Evolutionary conservation across 2,113 vertebrate species (phyloP).

Genomic region (Alethe castanea): DNA sequence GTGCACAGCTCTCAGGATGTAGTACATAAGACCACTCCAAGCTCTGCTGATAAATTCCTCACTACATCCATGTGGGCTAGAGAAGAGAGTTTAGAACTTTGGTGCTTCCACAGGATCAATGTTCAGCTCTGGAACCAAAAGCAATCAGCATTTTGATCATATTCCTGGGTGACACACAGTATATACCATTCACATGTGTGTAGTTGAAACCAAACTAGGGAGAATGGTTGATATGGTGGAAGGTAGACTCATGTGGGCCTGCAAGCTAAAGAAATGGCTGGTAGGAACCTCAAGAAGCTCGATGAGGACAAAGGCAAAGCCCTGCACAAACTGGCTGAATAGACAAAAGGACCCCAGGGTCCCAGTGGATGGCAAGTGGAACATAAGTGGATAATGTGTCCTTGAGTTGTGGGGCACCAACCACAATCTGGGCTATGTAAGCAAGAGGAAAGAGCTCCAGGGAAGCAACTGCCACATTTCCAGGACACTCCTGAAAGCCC

Average conservation of each 20-base stretch:
- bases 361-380: background rate
- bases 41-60: background rate
- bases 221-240: background rate
- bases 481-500: background rate
- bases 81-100: background rate
- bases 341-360: rapidly evolving
- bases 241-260: background rate
- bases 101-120: background rate
- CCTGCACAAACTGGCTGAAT: background rate
- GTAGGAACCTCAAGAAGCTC: background rate
- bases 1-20: background rate
- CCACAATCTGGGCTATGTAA: background rate
- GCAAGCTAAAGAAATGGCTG: background rate
- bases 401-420: rapidly evolving
- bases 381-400: background rate
- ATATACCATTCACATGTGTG: background rate
- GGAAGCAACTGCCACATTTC: background rate
- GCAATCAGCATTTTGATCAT: background rate
- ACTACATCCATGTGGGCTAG: background rate
- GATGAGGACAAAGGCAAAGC: background rate
- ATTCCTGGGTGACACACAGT: background rate
- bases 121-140: background rate
- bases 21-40: background rate
- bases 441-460: background rate
- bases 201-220: background rate